These are phyloP conservation scores for Pardosa pseudoannulata DNA, from an alignment of 2,888 invertebrate genomes.

Conservation along the genomic window DNA sequence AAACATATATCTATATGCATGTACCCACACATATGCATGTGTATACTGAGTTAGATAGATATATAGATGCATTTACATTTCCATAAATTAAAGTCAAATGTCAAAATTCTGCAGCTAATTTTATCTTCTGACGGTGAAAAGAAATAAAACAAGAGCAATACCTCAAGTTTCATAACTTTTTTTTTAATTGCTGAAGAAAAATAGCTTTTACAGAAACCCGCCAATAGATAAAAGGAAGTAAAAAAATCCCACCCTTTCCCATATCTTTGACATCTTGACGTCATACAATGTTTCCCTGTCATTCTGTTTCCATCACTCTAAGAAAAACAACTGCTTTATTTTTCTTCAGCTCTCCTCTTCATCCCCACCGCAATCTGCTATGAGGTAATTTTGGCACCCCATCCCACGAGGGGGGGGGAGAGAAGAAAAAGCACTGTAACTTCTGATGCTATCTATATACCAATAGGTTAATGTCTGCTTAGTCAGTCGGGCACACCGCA, in stretches of 20 bases:
- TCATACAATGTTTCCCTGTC: not conserved
- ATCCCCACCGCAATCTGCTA: not conserved
- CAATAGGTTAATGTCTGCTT: conserved; percentile 8
- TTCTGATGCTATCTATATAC: conserved; percentile 6
- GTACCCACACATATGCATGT: too few species aligned
- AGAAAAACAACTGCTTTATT: conserved; percentile 9
- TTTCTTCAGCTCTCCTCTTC: not conserved
- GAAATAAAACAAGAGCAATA: too few species aligned
- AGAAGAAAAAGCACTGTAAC: not conserved
- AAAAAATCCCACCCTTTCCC: not conserved
- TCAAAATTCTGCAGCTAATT: too few species aligned
- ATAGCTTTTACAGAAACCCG: too few species aligned
- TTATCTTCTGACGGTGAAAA: too few species aligned
- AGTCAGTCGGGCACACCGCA: not conserved
- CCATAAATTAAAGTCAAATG: too few species aligned
- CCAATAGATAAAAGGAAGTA: too few species aligned
- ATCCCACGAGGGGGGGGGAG: not conserved
- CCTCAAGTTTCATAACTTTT: too few species aligned
- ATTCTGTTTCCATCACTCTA: conserved; percentile 1
- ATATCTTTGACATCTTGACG: conserved; percentile 2
- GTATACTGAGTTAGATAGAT: too few species aligned
- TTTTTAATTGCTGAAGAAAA: too few species aligned
- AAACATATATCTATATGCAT: too few species aligned
- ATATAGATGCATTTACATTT: too few species aligned
- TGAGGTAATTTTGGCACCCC: not conserved